Conservation (phyloP, 1,140 invertebrate species). For the Drosophila setifemur region DNA sequence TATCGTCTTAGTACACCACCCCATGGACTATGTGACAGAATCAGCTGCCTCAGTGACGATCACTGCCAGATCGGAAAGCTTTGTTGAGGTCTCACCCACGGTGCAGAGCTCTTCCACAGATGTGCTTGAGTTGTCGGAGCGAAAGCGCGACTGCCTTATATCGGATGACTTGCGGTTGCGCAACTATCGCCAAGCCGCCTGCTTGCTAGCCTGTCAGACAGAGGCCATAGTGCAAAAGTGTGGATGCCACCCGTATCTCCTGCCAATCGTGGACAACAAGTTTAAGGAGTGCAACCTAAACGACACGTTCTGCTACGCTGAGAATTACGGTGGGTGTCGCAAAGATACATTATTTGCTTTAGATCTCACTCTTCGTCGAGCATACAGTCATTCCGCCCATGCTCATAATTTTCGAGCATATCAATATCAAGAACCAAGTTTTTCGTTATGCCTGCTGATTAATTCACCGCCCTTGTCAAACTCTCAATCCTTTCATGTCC, state of each 20-base stretch:
- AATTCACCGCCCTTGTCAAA: too few species aligned
- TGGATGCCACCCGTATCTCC: conserved; percentile 71
- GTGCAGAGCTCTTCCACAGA: conserved; percentile 71
- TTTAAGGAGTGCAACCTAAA: conserved; percentile 72
- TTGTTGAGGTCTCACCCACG: conserved; percentile 76
- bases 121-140: conserved; percentile 64
- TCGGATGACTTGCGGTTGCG: conserved; percentile 61
- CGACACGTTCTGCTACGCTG: conserved; percentile 69
- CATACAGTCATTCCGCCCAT: too few species aligned
- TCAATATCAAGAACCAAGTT: too few species aligned
- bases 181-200: conserved; percentile 73
- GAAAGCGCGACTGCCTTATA: conserved; percentile 72
- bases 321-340: conserved; percentile 69
- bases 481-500: too few species aligned
- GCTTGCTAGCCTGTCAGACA: conserved; percentile 63
- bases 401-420: too few species aligned
- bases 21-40: conserved; percentile 77
- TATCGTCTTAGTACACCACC: conserved; percentile 76
- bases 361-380: too few species aligned
- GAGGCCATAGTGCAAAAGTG: conserved; percentile 64
- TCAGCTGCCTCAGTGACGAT: conserved; percentile 72
- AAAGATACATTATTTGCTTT: too few species aligned
- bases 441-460: too few species aligned
- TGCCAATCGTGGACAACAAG: conserved; percentile 54
- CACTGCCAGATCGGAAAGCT: conserved; percentile 72